These are phyloP conservation scores for Pteria penguin DNA, from an alignment of 2,888 invertebrate species.

Conservation along the genomic window DNA sequence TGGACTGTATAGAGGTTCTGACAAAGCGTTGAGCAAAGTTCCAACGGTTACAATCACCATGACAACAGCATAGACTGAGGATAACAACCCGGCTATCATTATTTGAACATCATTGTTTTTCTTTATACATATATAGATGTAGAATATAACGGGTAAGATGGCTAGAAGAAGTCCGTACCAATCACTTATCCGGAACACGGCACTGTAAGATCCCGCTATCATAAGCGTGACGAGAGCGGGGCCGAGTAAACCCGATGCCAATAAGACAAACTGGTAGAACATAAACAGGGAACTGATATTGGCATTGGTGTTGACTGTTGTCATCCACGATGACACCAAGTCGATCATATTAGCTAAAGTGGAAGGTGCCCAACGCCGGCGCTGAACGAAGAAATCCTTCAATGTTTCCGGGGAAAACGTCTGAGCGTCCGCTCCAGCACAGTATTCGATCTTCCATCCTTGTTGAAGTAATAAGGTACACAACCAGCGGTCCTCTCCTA, in stretches of 20 bases:
- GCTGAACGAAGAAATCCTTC: slow-evolving; percentile 75
- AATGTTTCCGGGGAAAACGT: slow-evolving; percentile 75
- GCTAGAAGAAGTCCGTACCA: slow-evolving; percentile 98
- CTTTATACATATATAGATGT: slow-evolving; percentile 95
- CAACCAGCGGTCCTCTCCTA: slow-evolving; percentile 77
- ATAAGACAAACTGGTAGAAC: slow-evolving; percentile 66
- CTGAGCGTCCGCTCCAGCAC: slow-evolving; percentile 72
- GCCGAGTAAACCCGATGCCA: slow-evolving; percentile 61
- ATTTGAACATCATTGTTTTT: slow-evolving; percentile 95
- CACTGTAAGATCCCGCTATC: slow-evolving; percentile 99
- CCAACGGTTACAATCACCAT: slow-evolving; percentile 99
- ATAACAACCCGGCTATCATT: slow-evolving; percentile 72
- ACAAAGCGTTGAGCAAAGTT: slow-evolving; percentile 96
- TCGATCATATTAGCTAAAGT: slow-evolving; percentile 76
- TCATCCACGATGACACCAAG: slow-evolving; percentile 63
- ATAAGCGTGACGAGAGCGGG: slow-evolving; percentile 67
- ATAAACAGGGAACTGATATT: slow-evolving; percentile 70
- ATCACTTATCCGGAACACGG: slow-evolving; percentile 94
- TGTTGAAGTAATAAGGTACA: slow-evolving; percentile 74
- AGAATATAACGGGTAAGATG: slow-evolving; percentile 92
- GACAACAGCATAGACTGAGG: slow-evolving; percentile 95
- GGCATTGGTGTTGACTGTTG: slow-evolving; percentile 65
- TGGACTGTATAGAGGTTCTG: slow-evolving; percentile 86
- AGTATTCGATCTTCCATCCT: slow-evolving; percentile 75
- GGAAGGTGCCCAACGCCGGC: slow-evolving; percentile 75